Conservation (phyloP, 2,888 invertebrate genomes). For the Lepidocyrtoides sp. region DNA sequence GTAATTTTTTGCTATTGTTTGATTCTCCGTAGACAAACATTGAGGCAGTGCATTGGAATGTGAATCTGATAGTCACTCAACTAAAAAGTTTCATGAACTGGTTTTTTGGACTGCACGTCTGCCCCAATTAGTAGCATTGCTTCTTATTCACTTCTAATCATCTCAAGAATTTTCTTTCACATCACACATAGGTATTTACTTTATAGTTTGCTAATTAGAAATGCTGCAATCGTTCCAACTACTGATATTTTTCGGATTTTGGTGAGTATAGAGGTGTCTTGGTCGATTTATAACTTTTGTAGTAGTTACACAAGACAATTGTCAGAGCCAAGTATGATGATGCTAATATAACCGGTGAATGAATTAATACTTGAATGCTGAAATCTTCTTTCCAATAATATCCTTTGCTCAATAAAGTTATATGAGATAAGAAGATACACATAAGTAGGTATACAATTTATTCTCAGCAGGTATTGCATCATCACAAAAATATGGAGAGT, state of each 20-base stretch:
- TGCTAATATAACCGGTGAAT: no score
- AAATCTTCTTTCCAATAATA: no score
- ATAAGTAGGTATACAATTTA: no score
- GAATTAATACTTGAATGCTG: no score
- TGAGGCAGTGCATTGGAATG: background rate
- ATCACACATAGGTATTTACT: background rate
- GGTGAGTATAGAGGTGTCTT: no score
- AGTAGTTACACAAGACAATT: no score
- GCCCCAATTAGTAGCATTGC: constrained; percentile 65
- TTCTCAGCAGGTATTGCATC: no score
- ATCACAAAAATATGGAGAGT: no score
- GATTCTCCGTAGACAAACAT: background rate
- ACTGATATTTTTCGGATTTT: background rate
- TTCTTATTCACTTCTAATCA: constrained; percentile 65
- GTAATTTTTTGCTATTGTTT: constrained; percentile 10
- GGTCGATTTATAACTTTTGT: no score
- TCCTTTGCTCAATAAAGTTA: no score
- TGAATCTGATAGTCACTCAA: background rate
- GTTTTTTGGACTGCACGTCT: constrained; percentile 53
- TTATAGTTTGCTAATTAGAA: constrained; percentile 64
- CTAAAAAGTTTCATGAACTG: constrained; percentile 43
- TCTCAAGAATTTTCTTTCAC: constrained; percentile 44
- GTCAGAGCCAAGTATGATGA: no score
- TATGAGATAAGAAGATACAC: no score
- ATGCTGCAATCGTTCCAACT: constrained; percentile 5